Conservation (phyloP, 2,797 vertebrate genomes). For the Phalanger gymnotis region DNA sequence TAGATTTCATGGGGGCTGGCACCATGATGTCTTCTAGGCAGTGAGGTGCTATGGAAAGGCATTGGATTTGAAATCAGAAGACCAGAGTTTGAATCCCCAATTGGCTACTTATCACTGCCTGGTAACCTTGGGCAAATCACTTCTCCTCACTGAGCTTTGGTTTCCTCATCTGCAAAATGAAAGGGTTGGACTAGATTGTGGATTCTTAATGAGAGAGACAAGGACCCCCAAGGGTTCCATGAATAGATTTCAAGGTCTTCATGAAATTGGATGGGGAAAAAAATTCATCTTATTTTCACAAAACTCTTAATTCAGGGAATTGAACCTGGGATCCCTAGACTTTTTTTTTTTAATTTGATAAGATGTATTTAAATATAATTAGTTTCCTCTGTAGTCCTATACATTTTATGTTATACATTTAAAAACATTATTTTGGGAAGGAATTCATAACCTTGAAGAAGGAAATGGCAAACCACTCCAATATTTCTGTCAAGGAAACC, state of each 20-base stretch:
- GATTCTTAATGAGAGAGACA: background rate
- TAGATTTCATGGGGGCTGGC: background rate
- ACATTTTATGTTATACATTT: background rate
- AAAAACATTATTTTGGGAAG: background rate
- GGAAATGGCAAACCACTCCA: background rate
- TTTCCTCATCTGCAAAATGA: background rate
- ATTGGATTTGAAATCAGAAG: background rate
- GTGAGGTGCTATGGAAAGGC: background rate
- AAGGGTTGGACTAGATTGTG: background rate
- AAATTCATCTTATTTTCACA: background rate
- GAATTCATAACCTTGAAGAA: background rate
- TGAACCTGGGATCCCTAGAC: background rate
- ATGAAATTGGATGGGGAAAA: background rate
- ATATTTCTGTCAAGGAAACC: background rate
- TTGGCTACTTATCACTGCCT: background rate
- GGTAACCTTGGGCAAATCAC: background rate
- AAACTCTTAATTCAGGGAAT: background rate
- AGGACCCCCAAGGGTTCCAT: background rate
- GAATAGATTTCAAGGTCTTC: background rate
- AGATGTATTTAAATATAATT: background rate
- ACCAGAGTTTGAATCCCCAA: background rate
- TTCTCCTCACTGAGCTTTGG: background rate
- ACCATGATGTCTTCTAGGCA: background rate
- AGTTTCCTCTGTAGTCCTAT: background rate
- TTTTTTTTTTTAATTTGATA: background rate